A percentile compares a stretch with the other conserved stretches of the same genome.
phyloP scores from a whole-genome alignment of 23 tunicate genomes.

The Halocynthia roretzi region DNA sequence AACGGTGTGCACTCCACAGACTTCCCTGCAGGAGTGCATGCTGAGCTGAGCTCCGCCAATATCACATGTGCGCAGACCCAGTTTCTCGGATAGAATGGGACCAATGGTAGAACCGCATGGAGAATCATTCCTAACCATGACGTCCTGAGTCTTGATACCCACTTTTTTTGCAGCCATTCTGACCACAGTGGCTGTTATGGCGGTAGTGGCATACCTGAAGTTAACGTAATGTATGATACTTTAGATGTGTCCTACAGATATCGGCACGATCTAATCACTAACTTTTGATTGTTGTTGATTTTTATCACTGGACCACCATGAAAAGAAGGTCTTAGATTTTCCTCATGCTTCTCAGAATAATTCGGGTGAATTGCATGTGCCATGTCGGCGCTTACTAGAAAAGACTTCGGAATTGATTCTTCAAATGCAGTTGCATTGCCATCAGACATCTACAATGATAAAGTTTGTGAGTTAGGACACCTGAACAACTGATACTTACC shows the following conservation, averaged over 20 bases:
- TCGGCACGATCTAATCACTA: neutral
- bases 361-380: slow-evolving; percentile 97
- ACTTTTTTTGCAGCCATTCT: slow-evolving; percentile 75
- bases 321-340: slow-evolving; percentile 68
- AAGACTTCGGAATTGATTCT: slow-evolving; percentile 81
- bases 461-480: neutral
- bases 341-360: slow-evolving; percentile 91
- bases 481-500: too few relatives aligned
- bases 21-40: slow-evolving; percentile 98
- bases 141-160: slow-evolving; percentile 80
- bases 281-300: slow-evolving; percentile 72
- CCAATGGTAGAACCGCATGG: slow-evolving; percentile 96
- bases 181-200: slow-evolving; percentile 67
- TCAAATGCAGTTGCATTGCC: slow-evolving; percentile 36
- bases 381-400: slow-evolving; percentile 88
- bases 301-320: slow-evolving; percentile 93
- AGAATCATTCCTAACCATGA: slow-evolving; percentile 95
- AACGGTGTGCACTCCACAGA: slow-evolving; percentile 73
- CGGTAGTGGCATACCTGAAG: slow-evolving; percentile 80
- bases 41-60: slow-evolving; percentile 86
- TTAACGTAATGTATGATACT: neutral
- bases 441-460: neutral
- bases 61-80: slow-evolving; percentile 91
- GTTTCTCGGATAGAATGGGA: slow-evolving; percentile 74
- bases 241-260: neutral